These are phyloP conservation scores for Furcifer pardalis DNA, from an alignment of 2,797 vertebrate species.

Conservation along the genomic window DNA sequence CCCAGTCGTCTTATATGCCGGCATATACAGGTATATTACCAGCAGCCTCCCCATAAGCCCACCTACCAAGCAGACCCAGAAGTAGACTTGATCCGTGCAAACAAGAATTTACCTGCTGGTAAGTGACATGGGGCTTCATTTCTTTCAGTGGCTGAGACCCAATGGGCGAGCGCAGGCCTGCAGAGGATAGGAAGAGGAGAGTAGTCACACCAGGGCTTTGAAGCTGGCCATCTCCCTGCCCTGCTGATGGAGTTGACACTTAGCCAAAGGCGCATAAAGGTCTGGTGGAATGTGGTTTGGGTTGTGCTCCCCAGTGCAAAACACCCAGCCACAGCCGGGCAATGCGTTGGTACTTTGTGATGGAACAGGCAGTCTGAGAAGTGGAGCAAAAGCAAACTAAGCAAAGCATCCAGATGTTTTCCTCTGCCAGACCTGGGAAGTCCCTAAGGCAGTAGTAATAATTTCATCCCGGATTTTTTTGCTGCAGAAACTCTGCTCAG, in stretches of 20 bases:
- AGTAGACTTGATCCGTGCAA: accelerated
- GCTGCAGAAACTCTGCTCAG: no score
- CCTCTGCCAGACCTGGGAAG: neutral
- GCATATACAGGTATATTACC: no score
- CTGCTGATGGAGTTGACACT: accelerated
- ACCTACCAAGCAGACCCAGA: neutral
- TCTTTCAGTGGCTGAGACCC: neutral
- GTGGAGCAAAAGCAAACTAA: neutral
- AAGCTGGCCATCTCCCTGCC: no score
- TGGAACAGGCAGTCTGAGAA: neutral
- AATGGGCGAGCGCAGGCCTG: neutral
- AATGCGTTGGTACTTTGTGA: no score
- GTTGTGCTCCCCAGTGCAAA: no score
- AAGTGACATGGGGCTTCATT: neutral
- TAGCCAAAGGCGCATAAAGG: neutral
- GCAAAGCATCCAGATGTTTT: no score
- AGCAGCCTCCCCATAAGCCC: neutral
- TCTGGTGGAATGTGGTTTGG: neutral
- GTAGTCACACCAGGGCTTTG: no score
- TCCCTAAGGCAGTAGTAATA: no score
- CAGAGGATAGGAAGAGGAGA: neutral
- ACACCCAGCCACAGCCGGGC: no score
- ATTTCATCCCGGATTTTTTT: no score
- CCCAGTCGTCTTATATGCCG: no score
- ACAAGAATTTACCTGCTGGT: conserved; percentile 9